Percentiles rank a stretch among this genome's conserved stretches.
Conservation (phyloP, 2,888 invertebrate genomes). For the Sphaeridia pumilis region DNA sequence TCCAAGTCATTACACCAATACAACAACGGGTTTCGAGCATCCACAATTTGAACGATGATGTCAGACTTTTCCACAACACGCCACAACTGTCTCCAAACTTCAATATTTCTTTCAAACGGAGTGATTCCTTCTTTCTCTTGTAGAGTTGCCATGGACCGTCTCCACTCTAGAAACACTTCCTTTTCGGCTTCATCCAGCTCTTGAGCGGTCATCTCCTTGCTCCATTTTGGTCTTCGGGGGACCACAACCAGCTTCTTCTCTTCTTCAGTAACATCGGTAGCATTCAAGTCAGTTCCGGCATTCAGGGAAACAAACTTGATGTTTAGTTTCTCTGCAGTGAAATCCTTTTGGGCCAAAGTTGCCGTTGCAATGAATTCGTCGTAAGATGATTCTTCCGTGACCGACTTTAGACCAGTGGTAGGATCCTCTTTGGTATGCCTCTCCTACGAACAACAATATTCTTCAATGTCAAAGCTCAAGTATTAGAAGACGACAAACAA, state of each 20-base stretch:
- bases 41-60: constrained; percentile 84
- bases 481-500: background rate
- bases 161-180: constrained; percentile 80
- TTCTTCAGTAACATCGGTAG: constrained; percentile 24
- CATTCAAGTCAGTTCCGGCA: constrained; percentile 43
- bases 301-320: constrained; percentile 59
- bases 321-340: constrained; percentile 71
- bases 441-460: constrained; percentile 16
- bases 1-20: constrained; percentile 90
- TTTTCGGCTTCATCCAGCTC: constrained; percentile 69
- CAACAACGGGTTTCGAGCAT: constrained; percentile 88
- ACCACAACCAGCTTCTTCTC: constrained; percentile 32
- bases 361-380: constrained; percentile 94
- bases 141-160: constrained; percentile 63
- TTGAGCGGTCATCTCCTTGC: constrained; percentile 57
- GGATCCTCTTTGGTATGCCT: constrained; percentile 25
- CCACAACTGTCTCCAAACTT: constrained; percentile 98
- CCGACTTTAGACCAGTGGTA: constrained; percentile 26
- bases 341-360: constrained; percentile 86
- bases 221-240: constrained; percentile 60
- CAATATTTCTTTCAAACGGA: constrained; percentile 93
- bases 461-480: background rate
- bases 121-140: constrained; percentile 75
- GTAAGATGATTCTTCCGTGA: constrained; percentile 85
- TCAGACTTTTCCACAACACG: constrained; percentile 92